Evolutionary conservation across 2,797 vertebrate species (phyloP), one percentile per base, ranked within the genome.

Genomic region (Geotrypetes seraphini): DNA sequence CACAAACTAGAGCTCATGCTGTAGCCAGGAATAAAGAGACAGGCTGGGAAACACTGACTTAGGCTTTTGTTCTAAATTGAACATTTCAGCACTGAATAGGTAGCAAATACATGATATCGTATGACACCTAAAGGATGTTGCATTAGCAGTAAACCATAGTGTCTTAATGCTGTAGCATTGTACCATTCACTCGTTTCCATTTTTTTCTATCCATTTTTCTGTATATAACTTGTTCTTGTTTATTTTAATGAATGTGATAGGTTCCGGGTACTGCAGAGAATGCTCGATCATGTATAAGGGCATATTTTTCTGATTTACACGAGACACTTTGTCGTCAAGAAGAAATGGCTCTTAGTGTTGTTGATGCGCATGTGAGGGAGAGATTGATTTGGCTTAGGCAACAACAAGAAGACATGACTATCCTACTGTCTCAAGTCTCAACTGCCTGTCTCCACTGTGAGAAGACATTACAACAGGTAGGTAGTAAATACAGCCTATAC

Each of bases 381-480:
- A 80, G 95, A 53, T 74, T 99, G 43, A 96, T 99, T 71, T 99
- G 94, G 94, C 88, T 99, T 43, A 72, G 91, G 43, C 95, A 97
- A 57, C 95, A 99, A 60, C 95, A 99, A 72, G 95, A 99, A 78
- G 93, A 99, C 69, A 99, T 99, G 95, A 97, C 94, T 55, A 92
- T 97, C 69, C 68, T 99, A 45, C 75, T 97, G 63, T 97, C 95
- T 4, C 92, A 99, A 57, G 94, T 99, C 50, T 97, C 95, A 75
- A 94, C 92, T 2, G 95, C 92, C 57, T 99, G 94, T 47, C 84
- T 99, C 44, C 94, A 99, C 71, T 99, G 95, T 36, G 95, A 99
- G 78, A 99, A 97, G 53, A 97, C 95, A 13, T 81, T 98, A 19
- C 94, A 97, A 14, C 95, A 97, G 86, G 95, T 98, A 66, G 7